phyloP scores from a whole-genome alignment of 2,113 vertebrate genomes.

The Pluvianellus socialis region DNA sequence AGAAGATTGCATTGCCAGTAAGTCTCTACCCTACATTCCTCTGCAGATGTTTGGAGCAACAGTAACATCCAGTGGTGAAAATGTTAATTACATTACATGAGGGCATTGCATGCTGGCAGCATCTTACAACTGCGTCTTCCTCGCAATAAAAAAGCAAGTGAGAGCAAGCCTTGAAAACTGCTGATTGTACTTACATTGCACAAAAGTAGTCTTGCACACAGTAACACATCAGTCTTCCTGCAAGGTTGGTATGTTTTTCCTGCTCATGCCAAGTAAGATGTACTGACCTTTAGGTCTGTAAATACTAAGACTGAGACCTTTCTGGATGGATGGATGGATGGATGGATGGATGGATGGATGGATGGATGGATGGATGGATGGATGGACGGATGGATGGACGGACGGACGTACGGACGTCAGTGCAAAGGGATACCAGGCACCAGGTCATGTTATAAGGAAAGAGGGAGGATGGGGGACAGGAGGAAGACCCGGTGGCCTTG shows the following conservation, averaged over 20 bases:
- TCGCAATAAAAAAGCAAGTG: neutral
- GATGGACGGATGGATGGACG: too few relatives aligned
- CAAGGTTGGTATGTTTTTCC: neutral
- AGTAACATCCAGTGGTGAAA: conserved; percentile 67
- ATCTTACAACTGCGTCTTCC: neutral
- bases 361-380: too few relatives aligned
- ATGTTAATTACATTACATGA: conserved; percentile 42
- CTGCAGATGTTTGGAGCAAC: conserved; percentile 51
- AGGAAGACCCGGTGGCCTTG: neutral
- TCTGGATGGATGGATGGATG: too few relatives aligned
- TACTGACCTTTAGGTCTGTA: neutral
- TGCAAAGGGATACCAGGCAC: neutral
- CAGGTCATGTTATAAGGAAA: neutral
- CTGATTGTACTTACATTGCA: neutral
- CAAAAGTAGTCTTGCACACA: neutral
- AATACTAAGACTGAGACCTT: neutral
- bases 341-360: too few relatives aligned
- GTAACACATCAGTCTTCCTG: neutral
- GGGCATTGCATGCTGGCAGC: neutral
- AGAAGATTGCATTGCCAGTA: neutral
- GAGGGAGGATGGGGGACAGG: neutral
- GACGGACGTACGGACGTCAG: too few relatives aligned
- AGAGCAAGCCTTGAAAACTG: neutral
- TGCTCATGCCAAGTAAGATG: neutral
- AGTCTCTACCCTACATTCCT: neutral